These are phyloP conservation scores for Ichneumon xanthorius DNA, from an alignment of 2,888 invertebrate genomes.

Conservation along the genomic window DNA sequence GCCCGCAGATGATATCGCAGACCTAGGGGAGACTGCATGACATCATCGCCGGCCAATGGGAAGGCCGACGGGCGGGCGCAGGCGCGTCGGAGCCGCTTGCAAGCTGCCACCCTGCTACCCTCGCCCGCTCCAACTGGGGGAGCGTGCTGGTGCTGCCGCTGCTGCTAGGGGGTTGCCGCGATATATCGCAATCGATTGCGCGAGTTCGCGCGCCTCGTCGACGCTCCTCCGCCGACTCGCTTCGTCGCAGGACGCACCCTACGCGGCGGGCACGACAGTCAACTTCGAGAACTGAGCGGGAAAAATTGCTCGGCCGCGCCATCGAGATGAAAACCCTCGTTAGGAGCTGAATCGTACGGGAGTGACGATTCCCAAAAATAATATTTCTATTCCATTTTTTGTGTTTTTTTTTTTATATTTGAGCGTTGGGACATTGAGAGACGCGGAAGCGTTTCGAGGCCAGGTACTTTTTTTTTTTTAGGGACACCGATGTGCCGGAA, in stretches of 20 bases:
- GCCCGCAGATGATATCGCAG: constrained; percentile 83
- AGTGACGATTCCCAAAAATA: no score
- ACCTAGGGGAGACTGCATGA: constrained; percentile 83
- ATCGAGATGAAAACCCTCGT: no score
- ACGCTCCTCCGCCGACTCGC: constrained; percentile 39
- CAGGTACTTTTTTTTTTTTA: no score
- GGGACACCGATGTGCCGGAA: no score
- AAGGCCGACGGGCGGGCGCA: constrained; percentile 49
- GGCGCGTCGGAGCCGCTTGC: constrained; percentile 70
- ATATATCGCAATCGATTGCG: constrained; percentile 84
- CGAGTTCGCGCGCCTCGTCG: constrained; percentile 78
- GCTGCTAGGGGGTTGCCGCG: constrained; percentile 70
- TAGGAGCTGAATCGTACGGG: no score
- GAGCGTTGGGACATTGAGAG: no score
- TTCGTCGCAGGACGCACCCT: constrained; percentile 55
- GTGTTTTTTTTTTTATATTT: no score
- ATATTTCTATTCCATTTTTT: no score
- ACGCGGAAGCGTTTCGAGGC: no score
- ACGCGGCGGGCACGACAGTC: constrained; percentile 47
- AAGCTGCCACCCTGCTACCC: constrained; percentile 66
- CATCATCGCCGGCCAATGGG: constrained; percentile 83
- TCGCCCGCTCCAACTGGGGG: constrained; percentile 52
- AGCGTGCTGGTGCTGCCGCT: constrained; percentile 50
- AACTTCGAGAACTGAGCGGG: constrained; percentile 68
- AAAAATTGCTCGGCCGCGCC: constrained; percentile 41